These are phyloP conservation scores for Gallinago media DNA, from an alignment of 2,113 vertebrate species.

Conservation along the genomic window DNA sequence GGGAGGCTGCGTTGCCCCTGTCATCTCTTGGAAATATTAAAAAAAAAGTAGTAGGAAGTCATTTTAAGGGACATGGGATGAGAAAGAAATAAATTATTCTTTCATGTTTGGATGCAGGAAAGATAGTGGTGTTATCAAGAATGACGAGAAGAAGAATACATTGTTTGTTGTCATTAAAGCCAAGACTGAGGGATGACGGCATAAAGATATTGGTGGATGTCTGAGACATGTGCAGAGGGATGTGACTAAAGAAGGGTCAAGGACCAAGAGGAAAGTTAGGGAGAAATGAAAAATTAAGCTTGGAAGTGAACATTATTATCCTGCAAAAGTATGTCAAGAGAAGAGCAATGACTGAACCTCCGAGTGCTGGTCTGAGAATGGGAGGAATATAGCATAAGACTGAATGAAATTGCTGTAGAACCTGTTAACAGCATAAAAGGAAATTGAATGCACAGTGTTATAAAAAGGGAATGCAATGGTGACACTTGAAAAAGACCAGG, in stretches of 20 bases:
- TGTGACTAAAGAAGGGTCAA: conserved; percentile 13
- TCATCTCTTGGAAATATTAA: neutral
- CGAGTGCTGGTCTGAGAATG: conserved; percentile 34
- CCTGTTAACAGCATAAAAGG: conserved; percentile 26
- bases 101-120: neutral
- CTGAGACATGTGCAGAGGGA: neutral
- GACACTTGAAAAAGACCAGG: conserved; percentile 53
- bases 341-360: conserved; percentile 30
- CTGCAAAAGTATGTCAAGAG: conserved; percentile 48
- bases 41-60: neutral
- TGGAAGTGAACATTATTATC: conserved; percentile 56
- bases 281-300: conserved; percentile 51
- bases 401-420: conserved; percentile 43
- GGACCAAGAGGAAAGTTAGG: conserved; percentile 4
- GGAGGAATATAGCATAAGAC: conserved; percentile 25
- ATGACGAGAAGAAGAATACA: neutral
- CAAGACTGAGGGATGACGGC: neutral
- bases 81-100: neutral
- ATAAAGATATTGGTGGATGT: neutral
- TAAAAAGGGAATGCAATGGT: conserved; percentile 34
- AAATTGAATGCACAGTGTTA: conserved; percentile 45
- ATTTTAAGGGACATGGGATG: neutral
- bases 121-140: neutral
- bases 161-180: neutral
- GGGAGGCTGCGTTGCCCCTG: neutral